Evolutionary conservation across 2,113 vertebrate genomes (phyloP).

Genomic region (Thamnaconus septentrionalis): DNA sequence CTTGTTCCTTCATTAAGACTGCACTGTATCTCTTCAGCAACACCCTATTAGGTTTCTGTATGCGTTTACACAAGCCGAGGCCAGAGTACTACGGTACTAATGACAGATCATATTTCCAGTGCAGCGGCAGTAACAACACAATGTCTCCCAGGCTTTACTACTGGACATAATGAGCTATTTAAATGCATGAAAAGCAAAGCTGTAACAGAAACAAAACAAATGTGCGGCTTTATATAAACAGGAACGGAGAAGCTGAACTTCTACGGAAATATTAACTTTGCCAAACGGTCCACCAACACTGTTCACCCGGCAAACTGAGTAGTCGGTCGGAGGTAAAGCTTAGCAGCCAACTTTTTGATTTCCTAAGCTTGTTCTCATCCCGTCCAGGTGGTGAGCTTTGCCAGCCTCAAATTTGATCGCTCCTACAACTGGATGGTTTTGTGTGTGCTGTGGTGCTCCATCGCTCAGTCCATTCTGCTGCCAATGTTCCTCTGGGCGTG

Average conservation of each 20-base stretch:
- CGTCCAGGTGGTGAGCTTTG: slow-evolving; percentile 88
- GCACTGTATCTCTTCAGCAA: background rate
- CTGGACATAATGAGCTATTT: slow-evolving; percentile 71
- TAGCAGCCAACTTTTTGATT: background rate
- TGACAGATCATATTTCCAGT: slow-evolving; percentile 45
- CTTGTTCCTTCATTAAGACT: background rate
- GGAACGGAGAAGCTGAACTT: background rate
- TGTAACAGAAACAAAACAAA: slow-evolving; percentile 32
- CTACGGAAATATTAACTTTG: background rate
- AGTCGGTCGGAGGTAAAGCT: background rate
- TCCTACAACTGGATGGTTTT: slow-evolving; percentile 90
- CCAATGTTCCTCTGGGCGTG: slow-evolving; percentile 91
- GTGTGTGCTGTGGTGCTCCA: slow-evolving; percentile 91
- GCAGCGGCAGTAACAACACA: slow-evolving; percentile 15
- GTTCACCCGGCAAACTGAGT: too few species aligned
- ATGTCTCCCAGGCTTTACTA: slow-evolving; percentile 27
- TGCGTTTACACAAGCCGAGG: slow-evolving; percentile 5
- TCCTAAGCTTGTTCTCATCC: background rate
- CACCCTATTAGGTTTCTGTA: slow-evolving; percentile 4
- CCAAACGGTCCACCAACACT: background rate
- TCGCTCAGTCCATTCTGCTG: slow-evolving; percentile 87
- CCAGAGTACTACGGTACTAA: slow-evolving; percentile 1
- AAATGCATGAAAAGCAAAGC: slow-evolving; percentile 67
- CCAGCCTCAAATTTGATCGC: slow-evolving; percentile 85
- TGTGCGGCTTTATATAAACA: slow-evolving; percentile 15